Base-by-base conservation (phyloP, 2,113 vertebrate species). In the Trogon surrucura region DNA sequence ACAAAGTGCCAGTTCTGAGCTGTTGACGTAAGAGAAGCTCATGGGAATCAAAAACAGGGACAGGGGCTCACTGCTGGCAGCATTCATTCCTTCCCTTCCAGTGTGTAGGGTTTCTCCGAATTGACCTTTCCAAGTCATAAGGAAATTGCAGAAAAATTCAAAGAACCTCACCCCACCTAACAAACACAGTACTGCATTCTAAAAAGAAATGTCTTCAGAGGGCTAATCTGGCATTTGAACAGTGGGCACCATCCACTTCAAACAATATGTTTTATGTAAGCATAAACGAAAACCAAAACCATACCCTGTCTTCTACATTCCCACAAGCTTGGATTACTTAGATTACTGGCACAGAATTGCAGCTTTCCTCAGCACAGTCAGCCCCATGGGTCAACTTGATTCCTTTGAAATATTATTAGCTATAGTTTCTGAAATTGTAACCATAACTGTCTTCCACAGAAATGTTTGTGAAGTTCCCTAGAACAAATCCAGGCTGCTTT, bases 261-360 rank as follows among this genome's bases (percentile, higher is more conserved):
- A 85, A 80, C 50, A 92, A 41, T 71, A 90, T 38, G 50, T 54
- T 94, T 93, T 91, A 65, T 47, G 71, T 89, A 86, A 93, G 81
- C 66, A 79, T 70, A 86, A 85, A 96, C 29, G 29, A 91, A 88
- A 95, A 92, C 29, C 30, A 91, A 88, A 95, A 92, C 73, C 86
- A 95, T 87, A 61, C 34, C n/a, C 80, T 74, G 50, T 79, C 84
- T 81, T 64, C 60, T 75, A n/a, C 73, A 61, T 84, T 87, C 70
- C 41, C 36, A 65, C 50, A 90, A 23, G 67, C 70, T 50, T 92
- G 92, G 36, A 79, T 54, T 74, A 69, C 30, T 71, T 79, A 53
- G 65, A 41, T 47, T 82, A 92, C 61, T 87, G 80, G 85, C 73
- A 93, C 48, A 75, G 79, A 94, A 75, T 3, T 61, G 41, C 50